Evolutionary conservation across 2,797 vertebrate genomes (phyloP), one percentile per base, ranked within the genome.

Genomic region (Cryptoblepharus egeriae): DNA sequence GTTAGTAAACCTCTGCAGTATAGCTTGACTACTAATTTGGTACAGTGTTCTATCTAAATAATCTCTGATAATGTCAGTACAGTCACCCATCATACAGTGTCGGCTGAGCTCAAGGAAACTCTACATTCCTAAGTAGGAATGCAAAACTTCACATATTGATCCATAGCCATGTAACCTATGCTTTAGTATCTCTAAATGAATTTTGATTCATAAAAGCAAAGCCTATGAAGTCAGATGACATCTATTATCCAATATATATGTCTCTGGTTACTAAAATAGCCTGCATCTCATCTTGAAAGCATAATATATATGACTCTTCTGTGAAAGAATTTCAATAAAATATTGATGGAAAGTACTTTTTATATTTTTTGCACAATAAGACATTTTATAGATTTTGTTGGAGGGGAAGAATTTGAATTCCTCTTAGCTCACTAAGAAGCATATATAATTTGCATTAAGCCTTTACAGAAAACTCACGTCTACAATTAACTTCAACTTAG

Each of bases 11-110:
- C 94, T 92, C 92, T 93, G 90, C 94, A 94, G 84, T 94, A 94
- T 92, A 95, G 83, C 39, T 84, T 93, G 93, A 85, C 92, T 91
- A 88, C 75, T 84, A 77, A 84, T 89, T 93, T 91, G 83, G 87
- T 94, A 93, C 90, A 95, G 95, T 96, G 92, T 93, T 94, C 96
- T 96, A 96, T 95, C 95, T 95, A 94, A 95, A 94, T 94, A 93
- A 75, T 91, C 83, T 87, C 91, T 85, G 87, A 95, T 93, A 94
- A 87, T 92, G 90, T 93, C 90, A 92, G 85, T 91, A 89, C 91
- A 64, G 8, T 58, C 90, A 89, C 79, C 58, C 87, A 88, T 90
- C 82, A 90, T 94, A 92, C 92, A 91, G 63, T 76, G 93, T 93
- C 93, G 93, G 91, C 88, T 93, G 84, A 82, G 78, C 89, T 88